Conservation (phyloP, 2,113 vertebrate genomes). For the Xiphias gladius region DNA sequence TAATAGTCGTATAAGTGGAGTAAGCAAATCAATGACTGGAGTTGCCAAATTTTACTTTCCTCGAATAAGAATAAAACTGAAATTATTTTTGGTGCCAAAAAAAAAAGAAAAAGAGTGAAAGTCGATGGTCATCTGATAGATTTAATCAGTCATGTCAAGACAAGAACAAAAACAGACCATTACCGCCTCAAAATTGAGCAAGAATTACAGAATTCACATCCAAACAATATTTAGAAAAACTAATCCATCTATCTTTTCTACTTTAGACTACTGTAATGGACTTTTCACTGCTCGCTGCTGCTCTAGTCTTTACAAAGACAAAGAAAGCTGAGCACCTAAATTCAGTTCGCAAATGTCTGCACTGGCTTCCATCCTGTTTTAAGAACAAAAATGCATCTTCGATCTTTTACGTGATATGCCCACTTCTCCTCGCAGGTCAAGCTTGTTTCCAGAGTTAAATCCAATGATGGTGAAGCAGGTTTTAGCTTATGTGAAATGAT, state of each 20-base stretch:
- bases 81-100: background rate
- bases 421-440: background rate
- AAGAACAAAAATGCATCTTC: slow-evolving; percentile 5
- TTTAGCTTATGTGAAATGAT: background rate
- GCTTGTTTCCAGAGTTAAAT: background rate
- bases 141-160: background rate
- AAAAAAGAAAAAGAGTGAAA: background rate
- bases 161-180: background rate
- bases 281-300: background rate
- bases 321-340: background rate
- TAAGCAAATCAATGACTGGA: background rate
- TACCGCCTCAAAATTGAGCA: background rate
- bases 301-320: background rate
- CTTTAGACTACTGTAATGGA: background rate
- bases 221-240: background rate
- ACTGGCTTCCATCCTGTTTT: background rate
- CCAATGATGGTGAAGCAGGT: background rate
- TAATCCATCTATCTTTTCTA: background rate
- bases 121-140: background rate
- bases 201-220: background rate
- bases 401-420: background rate
- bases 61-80: background rate
- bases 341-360: background rate
- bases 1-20: background rate
- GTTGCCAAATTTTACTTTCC: background rate